Evolutionary conservation across 2,113 vertebrate species (phyloP), one percentile per base, ranked within the genome.

Genomic region (Dascyllus trimaculatus): DNA sequence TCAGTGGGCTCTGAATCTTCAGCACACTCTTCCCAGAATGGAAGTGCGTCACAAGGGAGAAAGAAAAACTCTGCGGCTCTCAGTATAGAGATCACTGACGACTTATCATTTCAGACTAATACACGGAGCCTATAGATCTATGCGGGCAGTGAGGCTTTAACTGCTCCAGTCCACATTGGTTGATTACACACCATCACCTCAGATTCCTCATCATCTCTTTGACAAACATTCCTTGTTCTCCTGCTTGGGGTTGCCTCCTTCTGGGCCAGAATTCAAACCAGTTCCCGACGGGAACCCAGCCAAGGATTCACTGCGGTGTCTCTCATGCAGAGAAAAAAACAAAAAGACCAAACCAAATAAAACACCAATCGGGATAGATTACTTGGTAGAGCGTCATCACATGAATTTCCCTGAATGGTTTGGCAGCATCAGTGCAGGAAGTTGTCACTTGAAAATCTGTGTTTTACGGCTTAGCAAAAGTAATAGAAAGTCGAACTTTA

Each of bases 21-120:
- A 29, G n/a, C 51, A 5, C 21, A 57, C 61, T 60, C 73, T 88
- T 92, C 87, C 81, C 73, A 90, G 86, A 85, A 74, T 60, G 24
- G 66, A 81, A 78, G 52, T 91, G 75, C 68, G 73, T 90, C 89
- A 86, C 14, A 0, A 56, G 45, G 21, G 57, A 57, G 22, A 59
- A 78, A 86, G 65, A 86, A 75, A 78, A 82, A 72, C 62, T 49
- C 38, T 46, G 45, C 59, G 69, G 63, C 70, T 59, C 70, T 87
- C 80, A 54, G 29, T 69, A 69, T 18, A 6, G 48, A 82, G 56
- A 78, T 77, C 59, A 61, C 11, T 22, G 26, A 75, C 46, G 38
- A 75, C 40, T 43, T 62, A 56, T 81, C 64, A 2, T 74, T 82
- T 69, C 40, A 70, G 40, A 49, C 56, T 29, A 59, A 46, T 58